These are phyloP conservation scores for Drosophila navojoa DNA, from an alignment of 1,140 invertebrate species.

Conservation along the genomic window DNA sequence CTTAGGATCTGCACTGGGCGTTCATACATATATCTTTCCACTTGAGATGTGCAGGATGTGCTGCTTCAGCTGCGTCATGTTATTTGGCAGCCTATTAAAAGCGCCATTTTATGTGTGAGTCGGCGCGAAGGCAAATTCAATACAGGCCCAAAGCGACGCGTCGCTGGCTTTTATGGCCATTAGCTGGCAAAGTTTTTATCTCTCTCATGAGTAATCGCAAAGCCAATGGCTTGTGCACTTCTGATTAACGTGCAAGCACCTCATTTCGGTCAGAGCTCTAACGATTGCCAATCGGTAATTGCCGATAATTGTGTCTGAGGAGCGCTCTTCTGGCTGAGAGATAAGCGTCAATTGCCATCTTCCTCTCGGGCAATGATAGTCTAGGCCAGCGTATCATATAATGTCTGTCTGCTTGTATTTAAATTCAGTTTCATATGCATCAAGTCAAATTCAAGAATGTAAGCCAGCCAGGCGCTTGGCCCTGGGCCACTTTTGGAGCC, in stretches of 20 bases:
- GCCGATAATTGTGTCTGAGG: neutral
- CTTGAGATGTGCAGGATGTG: neutral
- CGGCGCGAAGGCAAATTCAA: constrained; percentile 2
- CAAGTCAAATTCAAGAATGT: neutral
- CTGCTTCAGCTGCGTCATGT: constrained; percentile 16
- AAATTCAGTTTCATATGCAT: neutral
- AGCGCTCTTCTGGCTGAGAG: neutral
- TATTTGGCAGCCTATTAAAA: constrained; percentile 30
- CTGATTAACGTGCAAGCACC: constrained; percentile 28
- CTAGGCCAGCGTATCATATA: too few species aligned
- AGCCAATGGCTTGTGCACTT: constrained; percentile 38
- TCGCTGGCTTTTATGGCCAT: constrained; percentile 23
- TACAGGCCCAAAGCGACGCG: constrained; percentile 3
- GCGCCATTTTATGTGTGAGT: neutral
- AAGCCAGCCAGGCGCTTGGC: neutral
- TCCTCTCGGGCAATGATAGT: too few species aligned
- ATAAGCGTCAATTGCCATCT: neutral
- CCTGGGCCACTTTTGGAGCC: constrained; percentile 2
- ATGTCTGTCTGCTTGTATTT: too few species aligned
- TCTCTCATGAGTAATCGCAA: constrained; percentile 46
- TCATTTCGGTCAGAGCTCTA: constrained; percentile 3
- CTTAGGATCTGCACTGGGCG: too few species aligned
- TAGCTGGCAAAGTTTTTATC: constrained; percentile 37
- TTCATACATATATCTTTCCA: neutral
- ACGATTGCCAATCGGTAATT: constrained; percentile 15